These are phyloP conservation scores for Drosophila pallidifrons DNA, from an alignment of 1,140 invertebrate species.

Conservation along the genomic window DNA sequence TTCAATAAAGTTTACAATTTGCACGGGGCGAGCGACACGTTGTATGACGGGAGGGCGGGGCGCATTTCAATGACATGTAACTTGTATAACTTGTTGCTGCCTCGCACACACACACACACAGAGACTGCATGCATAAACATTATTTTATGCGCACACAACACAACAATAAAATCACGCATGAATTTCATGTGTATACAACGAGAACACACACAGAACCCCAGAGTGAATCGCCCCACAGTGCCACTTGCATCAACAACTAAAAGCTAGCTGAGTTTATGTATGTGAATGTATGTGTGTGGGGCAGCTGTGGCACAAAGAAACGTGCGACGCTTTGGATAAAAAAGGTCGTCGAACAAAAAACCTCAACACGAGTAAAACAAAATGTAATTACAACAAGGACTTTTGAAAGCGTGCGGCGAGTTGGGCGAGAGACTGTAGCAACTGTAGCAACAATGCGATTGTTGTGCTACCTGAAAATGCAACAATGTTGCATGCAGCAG, in stretches of 20 bases:
- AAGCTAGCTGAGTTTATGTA: constrained; percentile 18
- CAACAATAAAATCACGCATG: constrained; percentile 82
- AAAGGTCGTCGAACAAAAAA: constrained; percentile 77
- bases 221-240: constrained; percentile 36
- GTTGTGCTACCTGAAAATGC: constrained; percentile 48
- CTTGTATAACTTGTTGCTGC: constrained; percentile 74
- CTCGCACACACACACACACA: constrained; percentile 39
- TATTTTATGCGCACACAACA: constrained; percentile 80
- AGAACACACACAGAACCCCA: constrained; percentile 13
- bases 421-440: neutral
- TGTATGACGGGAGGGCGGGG: constrained; percentile 31
- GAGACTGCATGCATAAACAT: constrained; percentile 66
- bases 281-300: constrained; percentile 4
- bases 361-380: constrained; percentile 83
- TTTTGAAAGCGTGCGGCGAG: constrained; percentile 41
- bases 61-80: constrained; percentile 54
- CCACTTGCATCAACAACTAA: constrained; percentile 71
- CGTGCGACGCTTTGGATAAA: constrained; percentile 35
- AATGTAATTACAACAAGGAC: constrained; percentile 84
- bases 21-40: constrained; percentile 32
- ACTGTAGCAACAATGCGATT: constrained; percentile 50
- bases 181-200: constrained; percentile 73
- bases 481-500: constrained; percentile 69
- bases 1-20: constrained; percentile 81
- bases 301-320: constrained; percentile 18